Evolutionary conservation across 2,888 invertebrate genomes (phyloP), one percentile per base, ranked within the genome.

Genomic region (Oxytorus armatus): DNA sequence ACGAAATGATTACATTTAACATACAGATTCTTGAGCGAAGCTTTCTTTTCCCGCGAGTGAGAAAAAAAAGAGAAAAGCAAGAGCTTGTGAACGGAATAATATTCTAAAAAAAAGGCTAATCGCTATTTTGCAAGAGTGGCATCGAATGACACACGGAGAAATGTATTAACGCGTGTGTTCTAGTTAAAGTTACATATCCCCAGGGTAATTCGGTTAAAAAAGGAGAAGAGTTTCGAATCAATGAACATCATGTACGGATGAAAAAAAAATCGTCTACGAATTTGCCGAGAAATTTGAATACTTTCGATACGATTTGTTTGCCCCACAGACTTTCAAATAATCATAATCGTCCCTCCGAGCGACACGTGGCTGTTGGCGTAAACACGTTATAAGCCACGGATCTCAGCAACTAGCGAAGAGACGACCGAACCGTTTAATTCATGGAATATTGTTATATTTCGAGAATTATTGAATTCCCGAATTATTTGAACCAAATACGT

Each of bases 131-230:
- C 42, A 47, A 69, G 16, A 10, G 29, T 59, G 44, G 65, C 55
- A 47, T 76, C 33, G 51, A 79, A 39, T 29, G 23, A 73, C n/a
- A 49, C 55, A 68, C 29, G 33, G 36, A 63, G 74, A 78, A 25
- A 72, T 77, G 72, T 79, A 25, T 44, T 25, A 80, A 82, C 42
- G 33, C 42, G 74, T 61, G 70, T 69, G 59, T 61, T 78, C 53
- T 72, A 72, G 70, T 68, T 74, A 74, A 83, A 77, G 77, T 84
- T 79, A 82, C 83, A 85, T 85, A 83, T 87, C 83, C n/a, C 83
- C 83, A 83, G 83, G 80, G 82, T 83, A 83, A 79, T 78, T 65
- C 74, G 79, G 73, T 53, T 55, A 39, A 51, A 29, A 74, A 79
- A 53, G 39, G 72, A 63, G 23, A 25, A 16, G 14, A 66, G 39